Evolutionary conservation across 2,797 vertebrate genomes (phyloP), one percentile per base, ranked within the genome.

Genomic region (Cercopithecus neglectus): DNA sequence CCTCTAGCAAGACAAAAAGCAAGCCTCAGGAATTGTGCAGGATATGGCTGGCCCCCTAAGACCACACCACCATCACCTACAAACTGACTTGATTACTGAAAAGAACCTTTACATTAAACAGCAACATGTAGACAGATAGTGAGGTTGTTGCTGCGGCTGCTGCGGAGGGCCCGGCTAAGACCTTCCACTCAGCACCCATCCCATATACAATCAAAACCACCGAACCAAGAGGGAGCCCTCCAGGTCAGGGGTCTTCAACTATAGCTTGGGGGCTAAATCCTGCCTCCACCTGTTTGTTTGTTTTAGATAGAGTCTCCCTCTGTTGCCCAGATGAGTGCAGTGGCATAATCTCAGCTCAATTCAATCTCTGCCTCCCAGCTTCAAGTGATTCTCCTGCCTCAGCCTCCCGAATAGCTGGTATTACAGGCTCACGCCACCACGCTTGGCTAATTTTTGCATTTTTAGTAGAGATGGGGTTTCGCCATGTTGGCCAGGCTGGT

Each of bases 1-100:
- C 98, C 67, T 97, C 99, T 99, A 67, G 61, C 7, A 8, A n/a
- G 79, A 90, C 95, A 33, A 82, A 44, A 93, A 98, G 70, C 70
- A 57, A 83, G 72, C 10, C 74, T 96, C 7, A 46, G 91, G 6
- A 70, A 13, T 46, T 22, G 67, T 0, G 0, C 11, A 2, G 72
- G 28, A 5, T 28, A 64, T 5, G 19, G 16, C 57, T 1, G 0
- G 26, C 53, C 21, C 50, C 61, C n/a, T 3, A n/a, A 11, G 26
- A 50, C 41, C 12, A 36, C 19, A 24, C n/a, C 24, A 5, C 22
- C n/a, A 0, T 9, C 74, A 28, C 72, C 72, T 16, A 22, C 46
- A 22, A 2, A 5, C 33, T 1, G 0, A 44, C 48, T 0, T 4
- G 0, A 5, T 12, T 9, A 22, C 95, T 89, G 24, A 86, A 48